These are phyloP conservation scores for Ichneumoninae sp. DNA, from an alignment of 2,888 invertebrate species.

Conservation along the genomic window DNA sequence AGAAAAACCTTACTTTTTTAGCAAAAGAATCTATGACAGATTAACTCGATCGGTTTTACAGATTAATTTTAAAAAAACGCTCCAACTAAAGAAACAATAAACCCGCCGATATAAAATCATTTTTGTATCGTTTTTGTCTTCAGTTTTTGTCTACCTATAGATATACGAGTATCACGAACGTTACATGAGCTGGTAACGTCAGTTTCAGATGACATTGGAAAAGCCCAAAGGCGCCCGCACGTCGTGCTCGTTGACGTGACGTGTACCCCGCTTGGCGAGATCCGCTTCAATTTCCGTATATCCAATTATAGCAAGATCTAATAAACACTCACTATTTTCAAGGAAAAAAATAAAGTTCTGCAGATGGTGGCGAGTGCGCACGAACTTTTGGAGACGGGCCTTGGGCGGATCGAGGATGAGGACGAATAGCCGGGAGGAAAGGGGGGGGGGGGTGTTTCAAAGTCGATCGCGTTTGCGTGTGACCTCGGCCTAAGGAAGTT, in stretches of 20 bases:
- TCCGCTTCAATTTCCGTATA: not conserved
- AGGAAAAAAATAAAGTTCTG: not conserved
- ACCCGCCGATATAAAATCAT: too few relatives aligned
- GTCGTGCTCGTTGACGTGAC: not conserved
- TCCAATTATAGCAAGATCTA: slow-evolving; percentile 7
- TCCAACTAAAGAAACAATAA: too few relatives aligned
- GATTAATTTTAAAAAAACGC: too few relatives aligned
- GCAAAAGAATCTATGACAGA: not conserved
- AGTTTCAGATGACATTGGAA: not conserved
- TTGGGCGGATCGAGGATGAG: not conserved
- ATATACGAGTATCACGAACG: not conserved
- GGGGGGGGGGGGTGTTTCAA: not conserved
- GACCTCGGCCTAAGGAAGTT: not conserved
- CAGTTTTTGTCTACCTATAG: too few relatives aligned
- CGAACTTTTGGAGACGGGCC: not conserved
- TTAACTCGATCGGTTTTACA: not conserved
- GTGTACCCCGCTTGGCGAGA: not conserved
- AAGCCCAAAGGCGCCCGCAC: not conserved
- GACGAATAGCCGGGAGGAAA: not conserved
- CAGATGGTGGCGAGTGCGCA: not conserved
- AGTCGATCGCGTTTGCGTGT: not conserved
- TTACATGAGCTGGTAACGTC: not conserved
- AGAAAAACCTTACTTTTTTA: too few relatives aligned
- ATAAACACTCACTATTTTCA: not conserved
- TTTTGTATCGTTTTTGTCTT: too few relatives aligned